phyloP scores from a whole-genome alignment of 2,113 vertebrate genomes.

The Lontra canadensis region DNA sequence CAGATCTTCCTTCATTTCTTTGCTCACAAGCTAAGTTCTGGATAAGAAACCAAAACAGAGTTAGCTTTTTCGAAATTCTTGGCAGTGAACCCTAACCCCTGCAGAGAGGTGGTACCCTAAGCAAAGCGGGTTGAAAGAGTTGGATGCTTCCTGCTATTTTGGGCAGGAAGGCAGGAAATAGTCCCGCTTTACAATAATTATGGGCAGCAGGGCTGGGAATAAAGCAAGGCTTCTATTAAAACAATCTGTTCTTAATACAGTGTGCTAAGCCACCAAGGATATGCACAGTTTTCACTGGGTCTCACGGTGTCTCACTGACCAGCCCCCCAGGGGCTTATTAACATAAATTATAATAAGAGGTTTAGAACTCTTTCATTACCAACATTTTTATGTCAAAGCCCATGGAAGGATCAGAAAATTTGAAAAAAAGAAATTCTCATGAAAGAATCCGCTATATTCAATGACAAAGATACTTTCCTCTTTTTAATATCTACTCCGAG shows the following conservation, averaged over 20 bases:
- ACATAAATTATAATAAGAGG: background rate
- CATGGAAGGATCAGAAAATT: background rate
- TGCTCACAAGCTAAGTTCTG: slow-evolving; percentile 4
- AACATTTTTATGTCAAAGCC: background rate
- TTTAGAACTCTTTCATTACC: background rate
- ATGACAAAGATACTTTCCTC: background rate
- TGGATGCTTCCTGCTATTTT: slow-evolving; percentile 17
- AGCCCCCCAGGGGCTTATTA: background rate
- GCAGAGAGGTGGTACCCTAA: slow-evolving; percentile 33
- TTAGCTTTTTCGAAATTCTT: slow-evolving; percentile 57
- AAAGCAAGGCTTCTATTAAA: background rate
- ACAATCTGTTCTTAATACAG: background rate
- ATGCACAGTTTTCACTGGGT: background rate
- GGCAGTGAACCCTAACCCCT: slow-evolving; percentile 59
- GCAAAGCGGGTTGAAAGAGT: slow-evolving; percentile 21
- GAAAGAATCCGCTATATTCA: background rate
- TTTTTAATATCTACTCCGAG: background rate
- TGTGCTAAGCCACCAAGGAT: background rate
- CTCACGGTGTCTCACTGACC: background rate
- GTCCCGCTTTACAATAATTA: background rate
- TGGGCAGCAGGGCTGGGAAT: background rate
- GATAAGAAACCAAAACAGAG: slow-evolving; percentile 38
- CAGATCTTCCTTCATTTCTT: slow-evolving; percentile 5
- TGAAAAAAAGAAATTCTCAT: background rate
- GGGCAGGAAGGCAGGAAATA: slow-evolving; percentile 49